Conservation (phyloP, 2,113 vertebrate species). For the Pionites leucogaster region DNA sequence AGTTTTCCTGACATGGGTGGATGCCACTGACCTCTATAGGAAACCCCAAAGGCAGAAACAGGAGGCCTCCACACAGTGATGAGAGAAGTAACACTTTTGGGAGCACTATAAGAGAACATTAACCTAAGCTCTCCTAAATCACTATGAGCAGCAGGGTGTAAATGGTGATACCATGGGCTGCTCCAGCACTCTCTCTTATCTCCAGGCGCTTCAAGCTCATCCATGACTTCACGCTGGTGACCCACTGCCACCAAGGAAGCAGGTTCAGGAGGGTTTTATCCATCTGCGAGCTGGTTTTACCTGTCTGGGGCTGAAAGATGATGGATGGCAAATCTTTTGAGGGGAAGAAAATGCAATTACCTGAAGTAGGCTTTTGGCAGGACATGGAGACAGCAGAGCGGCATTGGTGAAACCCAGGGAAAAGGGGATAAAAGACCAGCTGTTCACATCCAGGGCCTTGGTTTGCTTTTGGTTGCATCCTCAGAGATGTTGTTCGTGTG, state of each 20-base stretch:
- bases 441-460: neutral
- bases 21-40: neutral
- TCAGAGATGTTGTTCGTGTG: neutral
- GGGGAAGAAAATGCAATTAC: constrained; percentile 3
- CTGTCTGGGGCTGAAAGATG: neutral
- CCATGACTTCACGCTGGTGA: rapidly evolving
- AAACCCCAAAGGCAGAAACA: neutral
- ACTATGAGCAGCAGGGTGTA: neutral
- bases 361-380: constrained; percentile 20
- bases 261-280: neutral
- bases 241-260: neutral
- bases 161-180: neutral
- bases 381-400: rapidly evolving
- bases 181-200: neutral
- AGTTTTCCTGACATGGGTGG: neutral
- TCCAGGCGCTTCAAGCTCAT: rapidly evolving
- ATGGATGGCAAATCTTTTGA: neutral
- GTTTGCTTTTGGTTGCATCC: neutral
- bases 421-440: neutral
- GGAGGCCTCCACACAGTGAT: neutral
- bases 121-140: neutral
- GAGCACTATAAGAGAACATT: neutral
- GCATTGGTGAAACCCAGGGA: neutral
- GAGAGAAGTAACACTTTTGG: neutral
- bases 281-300: neutral